Evolutionary conservation across 2,113 vertebrate genomes (phyloP).

Genomic region (Salminus brasiliensis): DNA sequence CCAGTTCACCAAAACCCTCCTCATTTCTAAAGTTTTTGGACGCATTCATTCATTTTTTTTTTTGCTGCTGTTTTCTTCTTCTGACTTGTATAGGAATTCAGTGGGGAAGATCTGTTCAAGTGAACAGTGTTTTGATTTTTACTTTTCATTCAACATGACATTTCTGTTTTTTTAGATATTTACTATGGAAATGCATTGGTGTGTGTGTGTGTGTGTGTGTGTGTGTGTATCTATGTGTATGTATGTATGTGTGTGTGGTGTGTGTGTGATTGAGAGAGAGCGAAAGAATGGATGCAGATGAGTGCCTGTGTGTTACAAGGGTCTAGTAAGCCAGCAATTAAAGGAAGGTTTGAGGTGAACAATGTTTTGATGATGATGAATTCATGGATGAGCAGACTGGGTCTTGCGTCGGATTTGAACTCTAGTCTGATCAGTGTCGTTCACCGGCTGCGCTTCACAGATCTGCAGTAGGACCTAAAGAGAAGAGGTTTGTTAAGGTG

Average conservation of each 20-base stretch:
- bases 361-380: conserved; percentile 30
- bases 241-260: conserved; percentile 51
- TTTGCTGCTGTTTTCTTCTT: conserved; percentile 68
- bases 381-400: conserved; percentile 47
- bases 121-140: conserved; percentile 72
- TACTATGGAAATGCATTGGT: conserved; percentile 63
- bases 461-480: neutral
- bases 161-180: conserved; percentile 52
- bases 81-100: conserved; percentile 55
- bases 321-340: conserved; percentile 20
- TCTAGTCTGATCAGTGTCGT: neutral
- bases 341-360: neutral
- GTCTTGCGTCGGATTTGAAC: neutral
- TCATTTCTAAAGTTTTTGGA: conserved; percentile 58
- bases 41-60: conserved; percentile 81
- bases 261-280: too few species aligned
- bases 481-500: neutral
- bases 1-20: neutral
- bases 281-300: too few species aligned
- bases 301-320: conserved; percentile 4
- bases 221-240: conserved; percentile 25
- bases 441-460: conserved; percentile 32
- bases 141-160: conserved; percentile 65
- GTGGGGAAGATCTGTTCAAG: conserved; percentile 68
- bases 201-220: conserved; percentile 35